Base-by-base conservation (phyloP, 1,140 invertebrate species). In the Hyphantria cunea region DNA sequence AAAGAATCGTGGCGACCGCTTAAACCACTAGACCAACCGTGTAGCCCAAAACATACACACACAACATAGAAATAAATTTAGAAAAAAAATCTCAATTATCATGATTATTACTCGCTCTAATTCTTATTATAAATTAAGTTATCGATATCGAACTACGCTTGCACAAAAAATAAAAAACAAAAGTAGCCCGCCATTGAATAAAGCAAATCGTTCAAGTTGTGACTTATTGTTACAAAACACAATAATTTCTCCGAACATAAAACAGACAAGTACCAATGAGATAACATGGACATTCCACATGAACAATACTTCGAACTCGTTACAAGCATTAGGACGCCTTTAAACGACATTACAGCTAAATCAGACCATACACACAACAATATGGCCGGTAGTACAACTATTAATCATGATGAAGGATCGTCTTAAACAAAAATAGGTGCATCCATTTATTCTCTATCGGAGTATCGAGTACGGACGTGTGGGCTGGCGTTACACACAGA, bases 331-430 rank as follows among this genome's bases (percentile, higher is more conserved):
- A 72, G 59, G 34, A 48, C 48, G 70, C 73, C 62, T 77, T 81
- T 84, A 82, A 77, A 70, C 61, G 69, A 78, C 78, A 80, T 84
- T 81, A 84, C 82, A 79, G 72, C 80, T 81, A 84, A 79, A 84
- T 80, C 76, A 74, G 59, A 59, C 51, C 65, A 64, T 25, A 84
- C 76, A 84, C 82, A 81, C 70, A 80, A 78, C 80, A 81, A 82
- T 84, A 61, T 49, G 49, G 60, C 56, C 48, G 45, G 69, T 64
- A 59, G 41, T 44, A 39, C 45, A 37, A 56, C 76, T 68, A 84
- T 85, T 80, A 81, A 85, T 85, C 82, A 85, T 76, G 74, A 78
- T 81, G 80, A 84, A 72, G 77, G 71, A 81, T 84, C 73, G 78
- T 71, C 73, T 68, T 65, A 69, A 63, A 77, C 76, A 70, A 69